Percentiles rank a stretch among this genome's conserved stretches.
These are phyloP conservation scores for Dioctria linearis DNA, from an alignment of 2,888 invertebrate genomes.

Conservation along the genomic window DNA sequence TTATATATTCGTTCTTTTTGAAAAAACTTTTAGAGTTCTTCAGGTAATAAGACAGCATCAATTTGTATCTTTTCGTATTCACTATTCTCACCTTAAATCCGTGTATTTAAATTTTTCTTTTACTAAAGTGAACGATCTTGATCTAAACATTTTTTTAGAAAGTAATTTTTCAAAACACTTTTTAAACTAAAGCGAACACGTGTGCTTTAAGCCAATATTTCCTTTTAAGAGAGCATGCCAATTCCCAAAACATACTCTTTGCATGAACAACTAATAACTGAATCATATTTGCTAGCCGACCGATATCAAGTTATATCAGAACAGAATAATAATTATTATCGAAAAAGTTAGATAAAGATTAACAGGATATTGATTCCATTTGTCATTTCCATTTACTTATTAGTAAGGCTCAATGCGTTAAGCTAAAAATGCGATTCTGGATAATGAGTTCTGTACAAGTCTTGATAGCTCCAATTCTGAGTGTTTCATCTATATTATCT, in stretches of 20 bases:
- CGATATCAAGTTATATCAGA: slow-evolving; percentile 2
- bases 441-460: too few relatives aligned
- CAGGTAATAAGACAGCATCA: too few relatives aligned
- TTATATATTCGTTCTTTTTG: too few relatives aligned
- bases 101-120: slow-evolving; percentile 19
- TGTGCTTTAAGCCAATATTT: too few relatives aligned
- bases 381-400: not conserved
- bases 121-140: slow-evolving; percentile 41
- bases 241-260: not conserved
- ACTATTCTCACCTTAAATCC: slow-evolving; percentile 23
- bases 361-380: slow-evolving; percentile 14
- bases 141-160: slow-evolving; percentile 11
- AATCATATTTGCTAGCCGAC: slow-evolving; percentile 10
- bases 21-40: too few relatives aligned
- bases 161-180: too few relatives aligned
- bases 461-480: too few relatives aligned
- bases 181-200: too few relatives aligned
- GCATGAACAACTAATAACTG: slow-evolving; percentile 20
- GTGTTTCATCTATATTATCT: too few relatives aligned
- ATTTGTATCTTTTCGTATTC: not conserved
- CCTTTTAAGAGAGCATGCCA: too few relatives aligned
- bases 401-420: too few relatives aligned
- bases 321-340: not conserved
- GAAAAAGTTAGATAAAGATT: slow-evolving; percentile 25
- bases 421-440: too few relatives aligned